Base-by-base conservation (phyloP, 2,797 vertebrate genomes). In the Podarcis lilfordi region DNA sequence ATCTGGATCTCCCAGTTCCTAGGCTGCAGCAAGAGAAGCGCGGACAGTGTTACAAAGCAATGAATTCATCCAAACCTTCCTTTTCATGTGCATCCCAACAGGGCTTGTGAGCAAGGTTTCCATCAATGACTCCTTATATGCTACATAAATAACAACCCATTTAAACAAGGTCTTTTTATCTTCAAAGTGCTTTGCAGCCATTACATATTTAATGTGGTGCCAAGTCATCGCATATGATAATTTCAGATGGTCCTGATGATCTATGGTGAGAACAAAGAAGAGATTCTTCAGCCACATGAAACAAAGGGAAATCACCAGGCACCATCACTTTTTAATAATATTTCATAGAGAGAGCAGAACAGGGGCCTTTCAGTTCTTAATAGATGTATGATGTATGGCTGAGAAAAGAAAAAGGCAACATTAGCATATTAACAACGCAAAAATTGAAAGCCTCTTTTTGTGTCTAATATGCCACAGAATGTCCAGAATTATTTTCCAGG, bases 381-480 rank as follows among this genome's bases (percentile, higher is more conserved):
- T 37, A 91, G 82, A 32, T 29, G 27, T 59, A 55, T 59, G 82
- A 94, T 88, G 86, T 88, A 92, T 80, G 90, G 7, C 59, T 32
- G 89, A 8, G 50, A 78, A 92, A 92, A 91, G 50, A 55, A 61
- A 61, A 23, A 2, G 61, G 21, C 61, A 93, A 93, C 55, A 45
- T 76, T 91, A 91, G 82, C 88, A 92, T 88, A 76, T 19, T 79
- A 40, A 83, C 88, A 94, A 91, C 92, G 91, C 23, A 90, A 92
- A 92, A 93, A 93, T 86, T 82, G 90, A 92, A 91, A 92, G 85
- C 76, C 92, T 95, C 92, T 89, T 89, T 94, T 90, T 93, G 71
- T 80, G 90, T 79, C 74, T 88, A 92, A 93, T 94, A 87, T 91
- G 37, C 81, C 86, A 81, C 69, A 89, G 91, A 89, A 93, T 88